Evolutionary conservation across 2,113 vertebrate species (phyloP), one percentile per base, ranked within the genome.

Genomic region (Channa argus): DNA sequence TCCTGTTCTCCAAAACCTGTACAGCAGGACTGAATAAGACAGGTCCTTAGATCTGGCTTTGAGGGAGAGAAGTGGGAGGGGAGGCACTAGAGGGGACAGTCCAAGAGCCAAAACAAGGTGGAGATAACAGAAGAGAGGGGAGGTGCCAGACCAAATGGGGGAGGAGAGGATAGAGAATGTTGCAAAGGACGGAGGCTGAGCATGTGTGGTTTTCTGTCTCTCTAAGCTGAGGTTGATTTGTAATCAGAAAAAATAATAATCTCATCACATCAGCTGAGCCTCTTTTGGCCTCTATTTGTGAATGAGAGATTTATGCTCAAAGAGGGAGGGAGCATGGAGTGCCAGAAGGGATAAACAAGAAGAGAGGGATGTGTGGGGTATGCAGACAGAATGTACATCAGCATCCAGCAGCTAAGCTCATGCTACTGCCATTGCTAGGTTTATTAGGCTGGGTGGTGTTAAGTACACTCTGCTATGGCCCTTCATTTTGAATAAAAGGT

Each of bases 211-310:
- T 83, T 81, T 70, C 54, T 76, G 47, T 62, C 85, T 69, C 71
- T 80, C 73, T 92, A 79, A 90, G 86, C 88, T 90, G 82, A 87
- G 60, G 80, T 85, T 86, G 85, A 90, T 91, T 94, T 93, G 86
- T 89, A 92, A 93, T 93, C 88, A 91, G 91, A 79, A 86, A 90
- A 89, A 89, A 80, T 80, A 60, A 83, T 87, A 91, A 94, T 93
- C 92, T 88, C 85, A 86, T 93, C 84, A 79, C 89, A 83, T 90
- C 88, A 82, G 81, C 79, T 94, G 93, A 93, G 91, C 93, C 88
- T 89, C 92, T 92, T 89, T 85, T 92, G 92, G 89, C 91, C 89
- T 92, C 88, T 90, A 88, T 94, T 92, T 93, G 90, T 93, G 89
- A 92, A 92, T 87, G 90, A 90, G 85, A 93, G 92, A 93, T 93